Evolutionary conservation across 2,797 vertebrate genomes (phyloP), one percentile per base, ranked within the genome.

Genomic region (Danio jaintianensis): DNA sequence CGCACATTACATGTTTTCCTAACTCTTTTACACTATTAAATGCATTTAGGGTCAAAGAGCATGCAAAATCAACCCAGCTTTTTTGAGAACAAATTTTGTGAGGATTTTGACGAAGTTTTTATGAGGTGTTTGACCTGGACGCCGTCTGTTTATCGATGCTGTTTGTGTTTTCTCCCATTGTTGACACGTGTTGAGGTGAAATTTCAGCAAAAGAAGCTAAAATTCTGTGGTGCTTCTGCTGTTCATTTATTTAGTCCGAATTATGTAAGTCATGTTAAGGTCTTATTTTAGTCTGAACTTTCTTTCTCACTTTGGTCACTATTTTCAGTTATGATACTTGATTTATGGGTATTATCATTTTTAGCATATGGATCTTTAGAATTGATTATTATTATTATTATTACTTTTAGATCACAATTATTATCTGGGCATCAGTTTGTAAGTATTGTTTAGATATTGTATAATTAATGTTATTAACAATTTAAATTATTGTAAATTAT

Each of bases 41-140:
- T 52, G 40, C 43, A 1, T 43, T 20, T 12, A 74, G 59, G 59
- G 74, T 83, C 77, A 79, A 63, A 67, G 53, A 62, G 38, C 55
- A 72, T 22, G 45, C 43, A 29, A 66, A 58, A 58, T 58, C 18
- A 77, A 71, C 58, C 1, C 15, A 61, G 59, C 43, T 67, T n/a
- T n/a, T n/a, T 16, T 20, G 73, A 73, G 40, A 63, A 68, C 71
- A 81, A 69, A 43, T 22, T 11, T 67, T 52, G 42, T 66, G n/a
- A 64, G 67, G 47, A 53, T 50, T 8, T 42, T 67, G 50, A 18
- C 48, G 43, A 36, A 40, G 61, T 81, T n/a, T 11, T 67, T 52
- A 42, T 66, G n/a, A 64, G 67, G 47, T 53, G 50, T 8, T 42
- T 67, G 50, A 18, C 48, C 47, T 45, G 45, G 62, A 45, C 42